Conservation (phyloP, 2,113 vertebrate species). For the Pelvicachromis taeniatus region DNA sequence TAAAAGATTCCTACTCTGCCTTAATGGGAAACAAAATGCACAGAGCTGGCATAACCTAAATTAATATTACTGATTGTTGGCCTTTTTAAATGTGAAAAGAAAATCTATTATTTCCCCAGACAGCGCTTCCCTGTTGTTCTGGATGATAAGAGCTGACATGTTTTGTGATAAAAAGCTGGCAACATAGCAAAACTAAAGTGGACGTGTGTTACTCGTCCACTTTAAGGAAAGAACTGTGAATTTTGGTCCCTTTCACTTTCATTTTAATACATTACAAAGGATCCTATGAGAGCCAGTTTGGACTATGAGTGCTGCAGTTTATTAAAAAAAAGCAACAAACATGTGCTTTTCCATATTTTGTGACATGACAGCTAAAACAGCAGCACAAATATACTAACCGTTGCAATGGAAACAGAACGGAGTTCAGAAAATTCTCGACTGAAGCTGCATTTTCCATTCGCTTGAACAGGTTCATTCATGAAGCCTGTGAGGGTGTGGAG, state of each 20-base stretch:
- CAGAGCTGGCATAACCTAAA: neutral
- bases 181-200: neutral
- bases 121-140: neutral
- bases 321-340: neutral
- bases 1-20: neutral
- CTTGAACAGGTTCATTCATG: constrained; percentile 56
- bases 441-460: constrained; percentile 14
- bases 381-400: constrained; percentile 8
- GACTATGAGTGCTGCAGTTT: neutral
- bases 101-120: neutral
- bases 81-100: neutral
- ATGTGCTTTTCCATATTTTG: neutral
- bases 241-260: neutral
- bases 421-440: constrained; percentile 27
- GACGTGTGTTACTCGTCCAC: neutral
- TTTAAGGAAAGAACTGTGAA: neutral
- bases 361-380: neutral
- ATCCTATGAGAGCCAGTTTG: neutral
- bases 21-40: neutral
- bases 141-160: neutral
- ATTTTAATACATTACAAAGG: neutral
- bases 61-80: too few species aligned
- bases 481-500: constrained; percentile 47
- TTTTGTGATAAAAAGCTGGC: neutral
- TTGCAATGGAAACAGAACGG: neutral